Evolutionary conservation across 2,113 vertebrate genomes (phyloP).

Genomic region (pig (Sus scrofa)): T2T-Sscrofa CM000813.6:69329001-69329500

Average conservation of each 20-base stretch:
- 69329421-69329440: background rate
- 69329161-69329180: background rate
- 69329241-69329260: background rate
- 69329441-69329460: background rate
- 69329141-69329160: background rate
- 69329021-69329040: background rate
- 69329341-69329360: background rate
- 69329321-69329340: background rate
- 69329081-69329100: background rate
- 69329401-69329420: background rate
- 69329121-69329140: background rate
- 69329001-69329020: background rate
- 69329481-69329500: background rate
- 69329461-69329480: background rate
- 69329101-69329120: background rate
- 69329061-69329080: no score
- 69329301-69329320: background rate
- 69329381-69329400: background rate
- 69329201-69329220: background rate
- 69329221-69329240: background rate
- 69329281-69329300: background rate
- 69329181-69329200: background rate
- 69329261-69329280: background rate
- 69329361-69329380: background rate
- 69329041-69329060: background rate